Conservation (phyloP, 2,113 vertebrate genomes). For the Theristicus caerulescens region DNA sequence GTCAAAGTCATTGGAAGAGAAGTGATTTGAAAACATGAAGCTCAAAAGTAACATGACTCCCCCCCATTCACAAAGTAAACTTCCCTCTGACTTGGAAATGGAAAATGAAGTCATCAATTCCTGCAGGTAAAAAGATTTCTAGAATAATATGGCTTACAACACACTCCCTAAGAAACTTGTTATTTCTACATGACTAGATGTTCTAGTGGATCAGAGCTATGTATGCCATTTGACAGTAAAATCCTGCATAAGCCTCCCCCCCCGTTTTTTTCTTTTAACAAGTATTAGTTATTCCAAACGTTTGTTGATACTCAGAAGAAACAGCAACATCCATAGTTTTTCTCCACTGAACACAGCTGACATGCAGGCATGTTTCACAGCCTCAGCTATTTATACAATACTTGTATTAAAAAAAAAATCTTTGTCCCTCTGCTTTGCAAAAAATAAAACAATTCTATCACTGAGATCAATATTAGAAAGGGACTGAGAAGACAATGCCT, state of each 20-base stretch:
- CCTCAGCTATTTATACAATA: neutral
- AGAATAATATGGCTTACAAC: neutral
- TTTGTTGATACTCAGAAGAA: neutral
- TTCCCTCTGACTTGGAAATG: neutral
- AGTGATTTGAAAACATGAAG: neutral
- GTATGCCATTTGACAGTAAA: neutral
- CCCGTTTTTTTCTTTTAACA: neutral
- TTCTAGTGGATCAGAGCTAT: neutral
- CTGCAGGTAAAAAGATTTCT: neutral
- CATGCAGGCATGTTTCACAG: neutral
- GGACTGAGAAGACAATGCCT: neutral
- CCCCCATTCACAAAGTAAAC: neutral
- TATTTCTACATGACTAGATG: neutral
- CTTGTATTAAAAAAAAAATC: neutral
- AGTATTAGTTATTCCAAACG: neutral
- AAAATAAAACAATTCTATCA: neutral
- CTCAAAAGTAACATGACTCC: neutral
- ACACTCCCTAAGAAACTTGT: neutral
- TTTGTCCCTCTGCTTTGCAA: neutral
- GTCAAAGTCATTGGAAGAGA: neutral
- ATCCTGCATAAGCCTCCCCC: neutral
- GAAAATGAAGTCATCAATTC: neutral
- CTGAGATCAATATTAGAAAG: neutral
- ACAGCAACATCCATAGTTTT: neutral
- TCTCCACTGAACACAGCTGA: neutral